Conservation (phyloP, 2,113 vertebrate genomes). For the Siniperca knerii region DNA sequence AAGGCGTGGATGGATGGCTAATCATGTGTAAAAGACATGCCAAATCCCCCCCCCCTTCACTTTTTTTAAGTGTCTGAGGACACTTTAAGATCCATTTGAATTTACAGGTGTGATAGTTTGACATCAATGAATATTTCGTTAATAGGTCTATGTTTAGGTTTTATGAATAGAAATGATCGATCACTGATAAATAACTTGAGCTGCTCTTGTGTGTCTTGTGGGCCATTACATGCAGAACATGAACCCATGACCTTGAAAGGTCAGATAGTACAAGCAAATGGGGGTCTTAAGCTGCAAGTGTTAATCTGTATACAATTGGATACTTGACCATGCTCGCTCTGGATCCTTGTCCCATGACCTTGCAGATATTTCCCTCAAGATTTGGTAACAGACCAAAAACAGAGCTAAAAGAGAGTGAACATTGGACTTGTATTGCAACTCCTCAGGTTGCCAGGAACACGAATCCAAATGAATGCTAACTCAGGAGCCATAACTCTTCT, state of each 20-base stretch:
- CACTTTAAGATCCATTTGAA: not conserved
- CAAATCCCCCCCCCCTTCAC: not conserved
- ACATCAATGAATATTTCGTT: not conserved
- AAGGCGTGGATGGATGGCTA: not conserved
- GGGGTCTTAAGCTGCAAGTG: not conserved
- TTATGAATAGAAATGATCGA: not conserved
- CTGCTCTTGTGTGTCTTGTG: not conserved
- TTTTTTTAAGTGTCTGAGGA: not conserved
- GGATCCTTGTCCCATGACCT: not conserved
- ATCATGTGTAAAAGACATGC: not conserved
- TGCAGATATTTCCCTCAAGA: not conserved
- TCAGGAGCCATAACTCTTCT: too few relatives aligned
- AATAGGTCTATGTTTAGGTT: not conserved
- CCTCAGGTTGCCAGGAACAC: not conserved
- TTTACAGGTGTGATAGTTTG: not conserved
- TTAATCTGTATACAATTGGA: not conserved
- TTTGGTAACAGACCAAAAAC: not conserved
- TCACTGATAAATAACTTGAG: not conserved
- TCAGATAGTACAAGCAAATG: not conserved
- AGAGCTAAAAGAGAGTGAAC: too few relatives aligned
- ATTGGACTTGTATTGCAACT: too few relatives aligned
- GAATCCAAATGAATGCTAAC: not conserved
- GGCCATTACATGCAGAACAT: constrained; percentile 10
- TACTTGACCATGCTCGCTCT: not conserved
- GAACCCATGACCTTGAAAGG: constrained; percentile 25